Percentiles rank a stretch among this genome's conserved stretches.
Conservation (phyloP, 2,113 vertebrate genomes). For the Peromyscus leucopus region DNA sequence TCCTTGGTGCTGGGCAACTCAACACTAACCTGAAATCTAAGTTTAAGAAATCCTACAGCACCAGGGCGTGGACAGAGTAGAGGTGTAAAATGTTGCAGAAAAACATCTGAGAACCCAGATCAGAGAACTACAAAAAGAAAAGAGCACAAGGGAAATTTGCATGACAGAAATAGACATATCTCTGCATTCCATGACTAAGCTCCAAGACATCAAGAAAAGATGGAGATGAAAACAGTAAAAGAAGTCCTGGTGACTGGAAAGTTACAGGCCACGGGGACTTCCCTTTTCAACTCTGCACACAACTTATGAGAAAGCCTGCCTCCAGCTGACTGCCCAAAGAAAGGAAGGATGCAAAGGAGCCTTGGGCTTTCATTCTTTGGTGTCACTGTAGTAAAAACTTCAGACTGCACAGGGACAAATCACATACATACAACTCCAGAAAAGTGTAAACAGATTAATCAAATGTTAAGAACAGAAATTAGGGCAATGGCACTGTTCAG, state of each 20-base stretch:
- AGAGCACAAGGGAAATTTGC: conserved; percentile 45
- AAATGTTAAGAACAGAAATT: background rate
- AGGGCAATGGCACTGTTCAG: background rate
- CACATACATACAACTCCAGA: background rate
- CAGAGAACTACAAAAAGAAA: conserved; percentile 36
- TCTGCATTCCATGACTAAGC: conserved; percentile 22
- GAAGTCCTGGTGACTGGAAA: conserved; percentile 12
- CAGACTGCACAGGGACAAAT: background rate
- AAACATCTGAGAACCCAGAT: conserved; percentile 27
- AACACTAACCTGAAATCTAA: background rate
- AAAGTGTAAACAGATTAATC: background rate
- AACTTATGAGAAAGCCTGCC: background rate
- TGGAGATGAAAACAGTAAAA: background rate
- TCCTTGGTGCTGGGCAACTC: background rate
- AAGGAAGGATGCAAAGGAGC: background rate
- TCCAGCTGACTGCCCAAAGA: background rate
- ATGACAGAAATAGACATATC: conserved; percentile 6
- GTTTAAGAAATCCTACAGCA: background rate
- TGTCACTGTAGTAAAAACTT: background rate
- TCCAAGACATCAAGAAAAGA: background rate
- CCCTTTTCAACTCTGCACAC: conserved; percentile 12
- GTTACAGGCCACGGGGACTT: background rate
- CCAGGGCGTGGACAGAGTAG: background rate
- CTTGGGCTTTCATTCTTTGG: background rate
- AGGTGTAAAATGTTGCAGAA: background rate